These are phyloP conservation scores for Zhuqinia jingwanae DNA, from an alignment of 2,888 invertebrate genomes.

Conservation along the genomic window DNA sequence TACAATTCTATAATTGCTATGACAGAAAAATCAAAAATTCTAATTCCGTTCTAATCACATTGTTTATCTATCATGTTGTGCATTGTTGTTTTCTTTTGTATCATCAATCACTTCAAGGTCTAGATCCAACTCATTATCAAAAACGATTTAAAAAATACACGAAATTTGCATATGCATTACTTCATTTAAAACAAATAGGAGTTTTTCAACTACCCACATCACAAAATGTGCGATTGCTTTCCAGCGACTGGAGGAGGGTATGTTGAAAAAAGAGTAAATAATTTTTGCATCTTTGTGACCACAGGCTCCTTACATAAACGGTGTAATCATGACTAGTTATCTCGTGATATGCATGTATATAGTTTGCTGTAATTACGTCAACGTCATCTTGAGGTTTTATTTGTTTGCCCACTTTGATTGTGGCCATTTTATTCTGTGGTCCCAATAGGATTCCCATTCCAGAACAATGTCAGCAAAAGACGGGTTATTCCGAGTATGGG, in stretches of 20 bases:
- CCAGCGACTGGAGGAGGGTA: constrained; percentile 73
- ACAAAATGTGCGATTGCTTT: constrained; percentile 77
- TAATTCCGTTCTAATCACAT: background rate
- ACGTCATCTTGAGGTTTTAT: background rate
- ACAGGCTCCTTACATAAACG: background rate
- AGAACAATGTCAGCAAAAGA: constrained; percentile 70
- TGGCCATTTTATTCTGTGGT: background rate
- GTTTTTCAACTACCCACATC: too few relatives aligned
- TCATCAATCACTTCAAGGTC: too few relatives aligned
- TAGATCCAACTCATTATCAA: too few relatives aligned
- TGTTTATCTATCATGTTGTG: too few relatives aligned
- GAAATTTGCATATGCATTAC: too few relatives aligned
- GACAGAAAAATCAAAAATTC: background rate
- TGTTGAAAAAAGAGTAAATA: background rate
- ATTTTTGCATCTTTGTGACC: background rate
- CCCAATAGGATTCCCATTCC: constrained; percentile 58
- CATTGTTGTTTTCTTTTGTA: too few relatives aligned
- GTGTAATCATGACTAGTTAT: background rate
- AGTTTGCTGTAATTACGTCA: too few relatives aligned
- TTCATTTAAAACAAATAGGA: too few relatives aligned
- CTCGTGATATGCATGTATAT: too few relatives aligned
- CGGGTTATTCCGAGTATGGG: constrained; percentile 77
- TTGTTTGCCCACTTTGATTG: background rate
- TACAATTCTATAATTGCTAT: too few relatives aligned
- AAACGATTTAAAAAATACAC: too few relatives aligned